Conservation (phyloP, 2,888 invertebrate genomes). For the Esperia sulphurella region DNA sequence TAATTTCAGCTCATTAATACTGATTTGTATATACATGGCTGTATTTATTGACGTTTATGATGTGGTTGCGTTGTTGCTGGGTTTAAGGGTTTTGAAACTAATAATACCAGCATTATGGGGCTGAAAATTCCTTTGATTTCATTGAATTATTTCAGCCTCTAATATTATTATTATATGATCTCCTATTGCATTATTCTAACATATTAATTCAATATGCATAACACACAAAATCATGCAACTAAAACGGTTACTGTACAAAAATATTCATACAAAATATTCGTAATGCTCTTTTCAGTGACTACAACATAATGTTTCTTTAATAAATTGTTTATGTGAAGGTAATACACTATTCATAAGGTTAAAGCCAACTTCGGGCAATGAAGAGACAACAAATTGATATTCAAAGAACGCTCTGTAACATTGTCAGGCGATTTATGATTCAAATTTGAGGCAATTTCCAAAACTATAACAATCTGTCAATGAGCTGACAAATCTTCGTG, state of each 20-base stretch:
- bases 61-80: not conserved
- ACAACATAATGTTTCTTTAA: slow-evolving; percentile 1
- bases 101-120: no score
- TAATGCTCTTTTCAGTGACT: not conserved
- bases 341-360: slow-evolving; percentile 6
- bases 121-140: no score
- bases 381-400: slow-evolving; percentile 22
- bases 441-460: slow-evolving; percentile 26
- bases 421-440: slow-evolving; percentile 36
- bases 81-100: no score
- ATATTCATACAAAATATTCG: not conserved
- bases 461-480: slow-evolving; percentile 20
- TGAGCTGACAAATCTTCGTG: slow-evolving; percentile 16
- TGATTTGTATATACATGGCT: slow-evolving; percentile 21
- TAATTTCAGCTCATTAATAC: slow-evolving; percentile 45
- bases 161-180: no score
- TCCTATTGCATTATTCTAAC: no score
- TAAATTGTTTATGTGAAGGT: slow-evolving; percentile 8
- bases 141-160: no score
- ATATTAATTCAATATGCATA: no score
- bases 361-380: slow-evolving; percentile 2
- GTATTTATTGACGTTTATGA: slow-evolving; percentile 11
- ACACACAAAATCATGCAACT: no score
- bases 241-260: no score
- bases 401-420: slow-evolving; percentile 24